Evolutionary conservation across 2,113 vertebrate genomes (phyloP), one percentile per base, ranked within the genome.

Genomic region (Lethenteron reissneri): DNA sequence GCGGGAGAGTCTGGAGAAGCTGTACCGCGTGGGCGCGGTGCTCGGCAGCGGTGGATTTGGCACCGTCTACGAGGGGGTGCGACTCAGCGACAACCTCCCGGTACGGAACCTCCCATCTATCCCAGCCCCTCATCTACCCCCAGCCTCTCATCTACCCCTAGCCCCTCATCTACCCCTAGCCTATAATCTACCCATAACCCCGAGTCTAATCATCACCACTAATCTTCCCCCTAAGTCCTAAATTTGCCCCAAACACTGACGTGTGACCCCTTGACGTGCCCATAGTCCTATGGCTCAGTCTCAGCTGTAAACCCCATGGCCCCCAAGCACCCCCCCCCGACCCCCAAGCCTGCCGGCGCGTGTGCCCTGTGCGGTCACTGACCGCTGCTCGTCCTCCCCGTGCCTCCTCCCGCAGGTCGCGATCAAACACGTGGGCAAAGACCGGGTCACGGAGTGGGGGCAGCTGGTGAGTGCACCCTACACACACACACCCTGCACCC

Each of bases 31-130:
- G 80, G 92, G 90, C 71, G 85, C 89, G 1, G 88, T 91, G 59
- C 78, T 97, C 74, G 92, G 92, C 72, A 95, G 89, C 76, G 92
- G 92, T 0, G 90, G 92, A 1, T 97, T 97, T 70, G 92, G 92
- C 56, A 95, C 90, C 0, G 91, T 97, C 58, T 95, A 95, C 77
- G 86, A 88, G 19, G 91, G 89, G 41, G 89, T 76, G 78, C 81
- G 92, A 75, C 76, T 94, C 74, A 84, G 86, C 13, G 92, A 95
- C 77, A 86, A 87, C 75, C 82, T 91, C 77, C 88, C 88, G 89
- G 92, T 95, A 80, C 88, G 84, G 64, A 10, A 17, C 64, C 64
- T 10, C 21, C 10, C 62, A 17, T 17, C 21, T 11, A 21, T 21
- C 21, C 21, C 21, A 21, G 62, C 10, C n/a, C 11, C 64, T 25